These are phyloP conservation scores for Chionodraco myersi DNA, from an alignment of 2,113 vertebrate genomes.

Conservation along the genomic window DNA sequence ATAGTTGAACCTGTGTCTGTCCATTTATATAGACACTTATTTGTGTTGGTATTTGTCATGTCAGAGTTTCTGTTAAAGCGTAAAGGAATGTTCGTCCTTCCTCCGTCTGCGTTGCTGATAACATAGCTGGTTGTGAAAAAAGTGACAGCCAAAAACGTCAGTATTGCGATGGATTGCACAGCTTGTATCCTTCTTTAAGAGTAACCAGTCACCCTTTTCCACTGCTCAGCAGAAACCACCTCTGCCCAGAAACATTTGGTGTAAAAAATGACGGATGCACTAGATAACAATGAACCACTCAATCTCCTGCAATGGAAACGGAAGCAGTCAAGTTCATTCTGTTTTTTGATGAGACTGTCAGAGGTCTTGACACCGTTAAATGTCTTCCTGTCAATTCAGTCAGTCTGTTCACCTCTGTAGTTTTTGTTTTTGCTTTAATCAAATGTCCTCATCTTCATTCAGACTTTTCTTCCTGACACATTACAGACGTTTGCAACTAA, in stretches of 20 bases:
- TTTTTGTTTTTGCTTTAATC: background rate
- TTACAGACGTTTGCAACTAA: conserved; percentile 14
- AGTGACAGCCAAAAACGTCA: background rate
- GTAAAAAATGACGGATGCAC: background rate
- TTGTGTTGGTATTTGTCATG: no score
- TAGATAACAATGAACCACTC: background rate
- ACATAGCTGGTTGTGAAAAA: background rate
- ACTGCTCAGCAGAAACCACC: background rate
- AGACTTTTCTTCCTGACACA: background rate
- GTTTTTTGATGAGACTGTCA: background rate
- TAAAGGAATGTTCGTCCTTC: background rate
- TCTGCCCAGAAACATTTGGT: background rate
- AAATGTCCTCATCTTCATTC: background rate
- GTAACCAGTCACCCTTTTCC: background rate
- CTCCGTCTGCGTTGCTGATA: background rate
- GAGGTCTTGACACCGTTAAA: background rate
- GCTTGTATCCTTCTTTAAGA: background rate
- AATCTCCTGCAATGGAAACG: background rate
- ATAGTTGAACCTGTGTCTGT: no score
- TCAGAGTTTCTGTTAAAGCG: no score
- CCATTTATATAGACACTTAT: no score
- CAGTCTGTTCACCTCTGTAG: background rate
- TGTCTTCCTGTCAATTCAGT: background rate
- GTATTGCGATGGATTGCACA: background rate
- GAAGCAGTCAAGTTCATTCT: background rate